Evolutionary conservation across 2,797 vertebrate genomes (phyloP).

Genomic region (Luscinia megarhynchos): DNA sequence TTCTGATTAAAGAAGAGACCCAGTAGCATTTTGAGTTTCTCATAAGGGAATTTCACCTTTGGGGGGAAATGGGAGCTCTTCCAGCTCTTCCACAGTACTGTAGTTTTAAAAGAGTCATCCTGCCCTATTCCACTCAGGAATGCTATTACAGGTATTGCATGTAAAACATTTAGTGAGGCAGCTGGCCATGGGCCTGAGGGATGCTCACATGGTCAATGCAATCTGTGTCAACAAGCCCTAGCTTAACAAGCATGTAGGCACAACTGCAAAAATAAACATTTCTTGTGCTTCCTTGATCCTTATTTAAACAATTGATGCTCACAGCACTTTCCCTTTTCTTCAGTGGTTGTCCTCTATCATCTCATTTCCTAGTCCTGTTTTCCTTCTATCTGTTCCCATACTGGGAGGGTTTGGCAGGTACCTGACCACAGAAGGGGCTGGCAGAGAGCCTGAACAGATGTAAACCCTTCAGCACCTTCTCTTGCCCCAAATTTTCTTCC

Average conservation of each 20-base stretch:
- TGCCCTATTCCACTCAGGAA: background rate
- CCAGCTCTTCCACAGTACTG: background rate
- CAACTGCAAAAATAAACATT: background rate
- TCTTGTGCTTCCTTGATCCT: background rate
- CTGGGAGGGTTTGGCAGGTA: background rate
- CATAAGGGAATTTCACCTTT: background rate
- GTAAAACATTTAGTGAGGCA: background rate
- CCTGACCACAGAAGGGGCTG: background rate
- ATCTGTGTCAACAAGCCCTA: background rate
- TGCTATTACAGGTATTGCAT: background rate
- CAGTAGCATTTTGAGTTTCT: background rate
- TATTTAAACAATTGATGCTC: background rate
- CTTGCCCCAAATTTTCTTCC: background rate
- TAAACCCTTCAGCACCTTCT: background rate
- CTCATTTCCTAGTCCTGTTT: background rate
- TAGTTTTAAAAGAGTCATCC: background rate
- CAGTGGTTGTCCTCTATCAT: background rate
- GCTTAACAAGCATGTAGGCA: background rate
- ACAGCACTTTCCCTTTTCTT: background rate
- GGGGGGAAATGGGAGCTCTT: background rate
- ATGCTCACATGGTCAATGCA: rapidly evolving
- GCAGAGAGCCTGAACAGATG: background rate
- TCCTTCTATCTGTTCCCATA: background rate
- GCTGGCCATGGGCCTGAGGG: background rate
- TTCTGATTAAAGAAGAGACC: background rate